Base-by-base conservation (phyloP, 1,140 invertebrate genomes). In the Lethocerus indicus region DNA sequence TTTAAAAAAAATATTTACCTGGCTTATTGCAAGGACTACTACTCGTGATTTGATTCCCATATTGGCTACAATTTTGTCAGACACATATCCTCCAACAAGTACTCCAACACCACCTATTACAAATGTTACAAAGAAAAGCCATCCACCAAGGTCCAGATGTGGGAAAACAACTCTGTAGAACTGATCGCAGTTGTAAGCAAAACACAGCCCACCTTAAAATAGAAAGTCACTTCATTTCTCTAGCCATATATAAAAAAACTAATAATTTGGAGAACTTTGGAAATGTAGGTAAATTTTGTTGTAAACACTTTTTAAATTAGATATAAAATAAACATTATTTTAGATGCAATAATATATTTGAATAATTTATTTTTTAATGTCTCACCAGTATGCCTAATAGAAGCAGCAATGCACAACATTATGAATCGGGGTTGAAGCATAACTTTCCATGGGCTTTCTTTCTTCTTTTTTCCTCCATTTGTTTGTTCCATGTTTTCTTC, bases 151-250 rank as follows among this genome's bases (percentile, higher is more conserved):
- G 67, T 89, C 83, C 51, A 83, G 79, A 53, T 87, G 83, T 0
- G 86, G 86, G 64, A 87, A 89, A 62, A 88, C 88, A 27, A 77
- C 77, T 47, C 84, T 74, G 61, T 88, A 91, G 63, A 87, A 90
- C 23, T 88, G 70, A 64, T 89, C 85, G 6, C 85, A 86, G 62
- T 90, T 89, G 69, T 89, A 90, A 0, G 86, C 84, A 61, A 89
- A 89, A 52, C 79, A 83, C 75, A 88, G 83, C 49, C 86, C 86
- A 57, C 85, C 81, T 83, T 61, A 16, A 65, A 64, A 40, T 20
- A 6, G 23, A 39, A 20, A 39, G 23, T 6, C 5, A 5, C 36
- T 14, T 9, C 23, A 39, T 39, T 39, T 39, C 23, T 39, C 23
- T 32, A n/a, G 29, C n/a, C 7, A n/a, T n/a, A 9, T n/a, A 7